Base-by-base conservation (phyloP, 2,797 vertebrate species). In the Alca torda region DNA sequence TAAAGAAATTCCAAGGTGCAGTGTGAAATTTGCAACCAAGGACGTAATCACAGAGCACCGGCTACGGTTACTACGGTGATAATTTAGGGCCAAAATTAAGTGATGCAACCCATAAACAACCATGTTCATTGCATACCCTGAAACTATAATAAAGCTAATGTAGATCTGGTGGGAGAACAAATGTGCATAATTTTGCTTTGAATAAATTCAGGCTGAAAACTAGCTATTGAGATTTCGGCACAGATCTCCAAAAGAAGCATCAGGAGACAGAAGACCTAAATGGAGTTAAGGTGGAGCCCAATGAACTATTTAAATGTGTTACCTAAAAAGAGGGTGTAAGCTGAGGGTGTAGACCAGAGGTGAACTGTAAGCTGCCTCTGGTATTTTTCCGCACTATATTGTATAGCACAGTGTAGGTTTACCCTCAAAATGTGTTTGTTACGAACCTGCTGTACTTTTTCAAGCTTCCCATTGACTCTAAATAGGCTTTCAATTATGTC, bases 141-240 rank as follows among this genome's bases (percentile, higher is more conserved):
- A 74, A 95, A 93, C 57, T 53, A 13, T 88, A 92, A 86, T 93
- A 80, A 87, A 72, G 16, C 45, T 78, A 64, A 78, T 41, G 45
- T 35, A 83, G 76, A 64, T 75, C 69, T 86, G 28, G 20, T 93
- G 37, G 65, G 45, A 95, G 79, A 88, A 75, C 20, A 95, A 94
- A 75, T 11, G 13, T 46, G 50, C 37, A 11, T 57, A n/a, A 72
- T 90, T 85, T 91, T 84, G 83, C 31, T 53, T 60, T 80, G 76
- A 84, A 74, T 78, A 57, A 80, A 93, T 70, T 91, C 85, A 86
- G 64, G 37, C 83, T 80, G 87, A 64, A 89, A 93, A 70, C 14
- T 39, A 59, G n/a, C 75, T 80, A 23, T 37, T 83, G 85, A 64
- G 64, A 70, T 69, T 80, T 50, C 83, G 87, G 68, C 87, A 77